Evolutionary conservation across 1,140 invertebrate species (phyloP), one percentile per base, ranked within the genome.

Genomic region (Drosophila pandora): DNA sequence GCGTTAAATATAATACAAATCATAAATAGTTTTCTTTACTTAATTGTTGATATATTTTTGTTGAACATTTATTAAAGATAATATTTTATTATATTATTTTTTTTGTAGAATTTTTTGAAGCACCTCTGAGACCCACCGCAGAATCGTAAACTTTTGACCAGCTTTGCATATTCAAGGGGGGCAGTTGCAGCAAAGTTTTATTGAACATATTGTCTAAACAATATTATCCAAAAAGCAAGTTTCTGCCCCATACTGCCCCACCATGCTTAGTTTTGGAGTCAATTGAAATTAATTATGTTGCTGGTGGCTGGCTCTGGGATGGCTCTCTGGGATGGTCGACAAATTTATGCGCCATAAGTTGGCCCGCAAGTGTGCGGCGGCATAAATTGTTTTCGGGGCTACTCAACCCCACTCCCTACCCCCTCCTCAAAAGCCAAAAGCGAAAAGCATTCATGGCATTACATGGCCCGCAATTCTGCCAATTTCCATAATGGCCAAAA

Each of bases 211-310:
- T 87, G 78, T 82, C 83, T 68, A 88, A 87, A 82, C 80, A 87
- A 74, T 60, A 73, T 72, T 68, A 67, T 52, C 63, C 60, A 23
- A 62, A 62, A 71, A 57, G 49, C 75, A 53, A 68, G 60, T 68
- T 56, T 68, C n/a, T 9, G 13, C 25, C 32, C 59, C 21, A 7
- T 52, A 28, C 17, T 23, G 39, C 37, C 23, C 25, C 8, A 68
- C 57, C 47, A 17, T 17, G 12, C 59, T 43, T 57, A 75, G 71
- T 65, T 75, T 64, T n/a, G 32, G 32, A 75, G 70, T 83, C 74
- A 82, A 85, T 87, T 88, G 82, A 79, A 87, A 87, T 87, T 85
- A 82, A 85, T 88, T 88, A 82, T 85, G 82, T 72, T 85, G 57
- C 56, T 63, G 68, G 39, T 60, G 57, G 48, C 32, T 10, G 50